phyloP scores from a whole-genome alignment of 2,797 vertebrate genomes.

The Pteronotus mesoamericanus region DNA sequence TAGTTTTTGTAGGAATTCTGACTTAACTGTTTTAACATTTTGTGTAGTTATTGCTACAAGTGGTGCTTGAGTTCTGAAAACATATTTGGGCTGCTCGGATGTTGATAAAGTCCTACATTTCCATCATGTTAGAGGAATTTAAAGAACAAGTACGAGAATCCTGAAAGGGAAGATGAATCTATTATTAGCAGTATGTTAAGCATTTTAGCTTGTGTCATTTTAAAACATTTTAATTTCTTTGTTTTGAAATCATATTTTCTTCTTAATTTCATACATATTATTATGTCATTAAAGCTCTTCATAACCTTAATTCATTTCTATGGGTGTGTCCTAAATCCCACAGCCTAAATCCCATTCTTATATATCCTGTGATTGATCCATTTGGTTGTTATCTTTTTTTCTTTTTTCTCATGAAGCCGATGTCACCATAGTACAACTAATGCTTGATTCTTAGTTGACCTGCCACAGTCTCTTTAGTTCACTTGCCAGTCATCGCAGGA shows the following conservation, averaged over 20 bases:
- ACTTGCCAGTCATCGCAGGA: slow-evolving; percentile 63
- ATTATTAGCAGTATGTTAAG: background rate
- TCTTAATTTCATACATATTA: slow-evolving; percentile 21
- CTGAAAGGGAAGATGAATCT: background rate
- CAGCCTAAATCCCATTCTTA: no score
- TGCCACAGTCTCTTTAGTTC: slow-evolving; percentile 55
- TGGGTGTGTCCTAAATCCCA: background rate
- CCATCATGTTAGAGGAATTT: background rate
- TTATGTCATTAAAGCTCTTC: background rate
- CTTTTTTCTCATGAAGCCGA: background rate
- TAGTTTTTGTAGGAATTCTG: background rate
- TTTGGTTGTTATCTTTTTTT: slow-evolving; percentile 61
- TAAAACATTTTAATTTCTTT: background rate
- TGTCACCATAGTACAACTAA: background rate
- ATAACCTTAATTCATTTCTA: slow-evolving; percentile 49
- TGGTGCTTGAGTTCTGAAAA: background rate
- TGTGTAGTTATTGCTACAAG: background rate
- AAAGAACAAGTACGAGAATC: background rate
- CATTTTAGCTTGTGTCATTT: background rate
- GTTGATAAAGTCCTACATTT: background rate
- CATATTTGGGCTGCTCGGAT: background rate
- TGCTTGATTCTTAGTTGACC: slow-evolving; percentile 39
- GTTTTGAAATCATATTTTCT: slow-evolving; percentile 3
- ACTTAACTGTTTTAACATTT: background rate
- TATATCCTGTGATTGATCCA: no score